Evolutionary conservation across 2,888 invertebrate genomes (phyloP).

Genomic region (Tortrix viridana): DNA sequence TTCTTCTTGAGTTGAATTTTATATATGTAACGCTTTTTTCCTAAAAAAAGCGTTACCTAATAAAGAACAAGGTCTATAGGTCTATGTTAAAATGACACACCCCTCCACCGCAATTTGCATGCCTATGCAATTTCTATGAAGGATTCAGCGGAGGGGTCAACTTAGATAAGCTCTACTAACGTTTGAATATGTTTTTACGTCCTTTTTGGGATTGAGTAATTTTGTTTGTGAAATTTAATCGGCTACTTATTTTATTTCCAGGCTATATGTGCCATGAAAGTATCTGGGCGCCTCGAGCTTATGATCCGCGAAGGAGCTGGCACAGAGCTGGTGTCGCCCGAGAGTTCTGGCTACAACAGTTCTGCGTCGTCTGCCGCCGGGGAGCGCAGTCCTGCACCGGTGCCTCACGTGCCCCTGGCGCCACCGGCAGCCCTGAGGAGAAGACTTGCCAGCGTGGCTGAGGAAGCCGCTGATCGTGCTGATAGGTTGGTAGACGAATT

Average conservation of each 20-base stretch:
- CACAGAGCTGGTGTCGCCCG: constrained; percentile 90
- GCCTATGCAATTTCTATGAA: no score
- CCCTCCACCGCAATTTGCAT: no score
- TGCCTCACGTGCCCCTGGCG: constrained; percentile 54
- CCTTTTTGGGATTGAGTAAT: background rate
- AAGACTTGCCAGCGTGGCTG: constrained; percentile 89
- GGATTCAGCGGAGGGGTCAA: no score
- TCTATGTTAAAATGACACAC: no score
- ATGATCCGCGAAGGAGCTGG: constrained; percentile 91
- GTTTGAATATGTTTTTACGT: background rate
- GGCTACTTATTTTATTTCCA: constrained; percentile 56
- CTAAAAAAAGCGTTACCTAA: no score
- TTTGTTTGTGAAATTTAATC: background rate
- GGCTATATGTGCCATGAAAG: constrained; percentile 93
- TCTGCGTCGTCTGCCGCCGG: constrained; percentile 92
- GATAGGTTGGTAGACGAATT: constrained; percentile 68
- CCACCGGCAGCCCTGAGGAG: constrained; percentile 87
- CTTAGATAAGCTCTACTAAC: no score
- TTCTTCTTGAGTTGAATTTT: no score
- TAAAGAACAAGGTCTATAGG: no score
- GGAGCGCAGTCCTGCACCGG: constrained; percentile 86
- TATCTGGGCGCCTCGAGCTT: constrained; percentile 89
- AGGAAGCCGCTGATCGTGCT: constrained; percentile 86
- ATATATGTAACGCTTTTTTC: no score
- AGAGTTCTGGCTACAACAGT: constrained; percentile 93